Percentiles rank a stretch among this genome's conserved stretches.
Evolutionary conservation across 2,113 vertebrate species (phyloP).

Genomic region (Takifugu bimaculatus): DNA sequence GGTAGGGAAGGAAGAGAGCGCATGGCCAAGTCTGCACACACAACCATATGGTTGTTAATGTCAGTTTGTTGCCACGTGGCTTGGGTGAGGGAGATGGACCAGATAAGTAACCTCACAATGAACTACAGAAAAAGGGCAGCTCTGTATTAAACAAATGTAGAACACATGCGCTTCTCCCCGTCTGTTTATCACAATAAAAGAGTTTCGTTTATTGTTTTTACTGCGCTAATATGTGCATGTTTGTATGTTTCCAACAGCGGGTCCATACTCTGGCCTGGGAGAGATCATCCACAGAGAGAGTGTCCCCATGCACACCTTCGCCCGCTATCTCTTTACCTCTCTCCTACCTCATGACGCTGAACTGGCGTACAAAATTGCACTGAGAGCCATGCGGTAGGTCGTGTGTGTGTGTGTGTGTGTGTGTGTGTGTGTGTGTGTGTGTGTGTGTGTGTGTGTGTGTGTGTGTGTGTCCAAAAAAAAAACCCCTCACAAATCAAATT

Average conservation of each 20-base stretch:
- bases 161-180: neutral
- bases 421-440: neutral
- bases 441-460: neutral
- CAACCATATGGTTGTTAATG: constrained; percentile 60
- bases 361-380: constrained; percentile 98
- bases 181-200: too few relatives aligned
- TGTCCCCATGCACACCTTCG: constrained; percentile 99
- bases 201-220: neutral
- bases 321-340: constrained; percentile 98
- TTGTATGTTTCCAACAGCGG: constrained; percentile 72
- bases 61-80: constrained; percentile 56
- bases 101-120: constrained; percentile 5
- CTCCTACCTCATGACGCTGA: constrained; percentile 99
- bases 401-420: constrained; percentile 8
- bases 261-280: constrained; percentile 95
- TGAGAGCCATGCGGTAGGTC: constrained; percentile 98
- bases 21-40: constrained; percentile 55
- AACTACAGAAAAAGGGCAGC: constrained; percentile 2
- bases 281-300: constrained; percentile 98
- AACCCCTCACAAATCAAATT: constrained; percentile 11
- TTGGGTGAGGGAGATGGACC: constrained; percentile 22
- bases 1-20: constrained; percentile 36
- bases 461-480: neutral
- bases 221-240: neutral
- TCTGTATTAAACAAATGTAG: neutral